These are phyloP conservation scores for Mus caroli DNA, from an alignment of 2,797 vertebrate species.

Conservation along the genomic window DNA sequence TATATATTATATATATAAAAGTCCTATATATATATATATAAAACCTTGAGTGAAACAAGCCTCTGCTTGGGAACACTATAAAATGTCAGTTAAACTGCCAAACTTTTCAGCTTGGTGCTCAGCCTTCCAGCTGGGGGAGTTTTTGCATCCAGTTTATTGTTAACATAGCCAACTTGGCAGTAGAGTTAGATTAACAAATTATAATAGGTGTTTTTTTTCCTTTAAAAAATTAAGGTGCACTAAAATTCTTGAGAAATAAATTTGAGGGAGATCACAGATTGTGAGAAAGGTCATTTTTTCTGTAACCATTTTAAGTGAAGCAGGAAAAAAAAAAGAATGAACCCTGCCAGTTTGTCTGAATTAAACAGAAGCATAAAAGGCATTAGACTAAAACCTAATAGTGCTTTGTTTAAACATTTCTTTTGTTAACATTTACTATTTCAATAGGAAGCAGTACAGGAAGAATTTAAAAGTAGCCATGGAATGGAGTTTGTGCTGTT, in stretches of 20 bases:
- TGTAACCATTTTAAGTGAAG: slow-evolving; percentile 76
- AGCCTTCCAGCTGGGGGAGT: slow-evolving; percentile 85
- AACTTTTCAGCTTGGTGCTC: slow-evolving; percentile 82
- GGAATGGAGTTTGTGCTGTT: slow-evolving; percentile 38
- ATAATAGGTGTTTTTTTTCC: slow-evolving; percentile 73
- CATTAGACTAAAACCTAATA: slow-evolving; percentile 74
- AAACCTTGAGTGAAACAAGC: slow-evolving; percentile 84
- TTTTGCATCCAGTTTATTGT: slow-evolving; percentile 88
- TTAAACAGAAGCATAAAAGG: slow-evolving; percentile 73
- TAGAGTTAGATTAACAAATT: slow-evolving; percentile 87
- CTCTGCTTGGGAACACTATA: slow-evolving; percentile 81
- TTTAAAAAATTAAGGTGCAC: slow-evolving; percentile 72
- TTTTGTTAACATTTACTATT: slow-evolving; percentile 86
- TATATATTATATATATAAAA: too few relatives aligned
- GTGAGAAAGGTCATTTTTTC: slow-evolving; percentile 78
- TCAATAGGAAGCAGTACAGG: slow-evolving; percentile 72
- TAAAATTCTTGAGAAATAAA: slow-evolving; percentile 83
- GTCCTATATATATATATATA: too few relatives aligned
- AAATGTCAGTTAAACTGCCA: slow-evolving; percentile 88
- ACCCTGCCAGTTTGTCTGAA: slow-evolving; percentile 65
- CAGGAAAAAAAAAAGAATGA: slow-evolving; percentile 54
- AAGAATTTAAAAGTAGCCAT: slow-evolving; percentile 67
- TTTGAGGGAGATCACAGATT: slow-evolving; percentile 78
- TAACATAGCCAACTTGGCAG: slow-evolving; percentile 86
- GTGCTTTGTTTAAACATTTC: slow-evolving; percentile 77